phyloP scores from a whole-genome alignment of 1,140 invertebrate species.

The Aphis craccivora region DNA sequence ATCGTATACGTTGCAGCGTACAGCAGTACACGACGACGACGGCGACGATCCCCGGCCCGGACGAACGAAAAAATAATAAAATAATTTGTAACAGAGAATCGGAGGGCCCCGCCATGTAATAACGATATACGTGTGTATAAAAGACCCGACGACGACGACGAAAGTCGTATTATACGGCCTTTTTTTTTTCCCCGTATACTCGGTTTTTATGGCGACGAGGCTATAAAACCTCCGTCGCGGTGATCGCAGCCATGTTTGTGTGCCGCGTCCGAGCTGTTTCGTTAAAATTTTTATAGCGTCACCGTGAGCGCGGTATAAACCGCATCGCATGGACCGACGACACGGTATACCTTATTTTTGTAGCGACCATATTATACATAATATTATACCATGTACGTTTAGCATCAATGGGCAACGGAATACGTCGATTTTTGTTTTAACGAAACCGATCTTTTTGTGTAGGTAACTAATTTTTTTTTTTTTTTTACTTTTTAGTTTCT shows the following conservation, averaged over 20 bases:
- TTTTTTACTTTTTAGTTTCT: too few species aligned
- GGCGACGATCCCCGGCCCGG: neutral
- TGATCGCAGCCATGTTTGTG: conserved; percentile 12
- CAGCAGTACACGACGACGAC: neutral
- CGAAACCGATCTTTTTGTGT: too few species aligned
- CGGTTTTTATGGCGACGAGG: conserved; percentile 33
- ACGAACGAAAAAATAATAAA: conserved; percentile 40
- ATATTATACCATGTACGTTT: neutral
- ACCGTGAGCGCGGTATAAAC: neutral
- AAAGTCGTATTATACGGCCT: conserved; percentile 17
- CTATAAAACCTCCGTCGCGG: conserved; percentile 6
- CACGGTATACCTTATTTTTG: neutral
- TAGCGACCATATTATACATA: neutral
- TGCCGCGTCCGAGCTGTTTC: neutral
- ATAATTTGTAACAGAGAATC: conserved; percentile 28
- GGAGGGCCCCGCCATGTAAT: conserved; percentile 1
- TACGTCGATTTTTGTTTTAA: neutral
- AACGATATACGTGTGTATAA: neutral
- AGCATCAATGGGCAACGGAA: neutral
- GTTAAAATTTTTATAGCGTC: neutral
- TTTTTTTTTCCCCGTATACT: conserved; percentile 6
- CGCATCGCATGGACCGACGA: neutral
- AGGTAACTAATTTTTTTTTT: too few species aligned
- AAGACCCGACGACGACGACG: conserved; percentile 4
- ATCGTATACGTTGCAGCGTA: neutral